A percentile compares a stretch with the other conserved stretches of the same genome.
Conservation (phyloP, 1,140 invertebrate genomes). For the Caligus rogercresseyi region DNA sequence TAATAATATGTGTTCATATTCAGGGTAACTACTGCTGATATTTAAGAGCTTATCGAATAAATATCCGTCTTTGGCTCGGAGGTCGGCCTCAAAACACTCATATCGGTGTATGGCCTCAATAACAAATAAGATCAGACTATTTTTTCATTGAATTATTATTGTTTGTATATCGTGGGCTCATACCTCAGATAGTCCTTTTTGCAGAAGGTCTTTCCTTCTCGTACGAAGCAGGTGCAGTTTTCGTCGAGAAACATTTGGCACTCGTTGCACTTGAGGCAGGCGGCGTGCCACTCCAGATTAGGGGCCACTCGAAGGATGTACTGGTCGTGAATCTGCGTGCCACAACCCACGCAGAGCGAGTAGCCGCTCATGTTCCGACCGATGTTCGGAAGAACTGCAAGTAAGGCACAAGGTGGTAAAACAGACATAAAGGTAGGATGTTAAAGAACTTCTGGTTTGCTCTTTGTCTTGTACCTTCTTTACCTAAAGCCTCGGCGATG, state of each 20-base stretch:
- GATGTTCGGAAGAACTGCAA: constrained; percentile 5
- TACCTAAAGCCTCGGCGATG: not conserved
- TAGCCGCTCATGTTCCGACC: constrained; percentile 19
- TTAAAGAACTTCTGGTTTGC: not conserved
- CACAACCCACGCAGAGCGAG: constrained; percentile 75
- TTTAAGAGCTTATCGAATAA: too few relatives aligned
- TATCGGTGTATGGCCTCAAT: too few relatives aligned
- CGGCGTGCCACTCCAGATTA: constrained; percentile 94
- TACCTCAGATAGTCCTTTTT: constrained; percentile 95
- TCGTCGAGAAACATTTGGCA: constrained; percentile 93
- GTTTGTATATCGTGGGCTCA: too few relatives aligned
- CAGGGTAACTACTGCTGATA: too few relatives aligned
- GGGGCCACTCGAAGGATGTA: constrained; percentile 92
- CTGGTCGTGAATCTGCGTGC: constrained; percentile 88
- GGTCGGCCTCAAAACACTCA: too few relatives aligned
- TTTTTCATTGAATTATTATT: too few relatives aligned
- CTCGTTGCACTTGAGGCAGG: constrained; percentile 86
- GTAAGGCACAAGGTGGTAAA: too few relatives aligned
- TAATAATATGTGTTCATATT: too few relatives aligned
- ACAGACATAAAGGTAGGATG: too few relatives aligned
- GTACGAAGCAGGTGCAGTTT: constrained; percentile 89
- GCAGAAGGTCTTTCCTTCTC: constrained; percentile 95
- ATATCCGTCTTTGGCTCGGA: too few relatives aligned
- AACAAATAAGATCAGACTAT: too few relatives aligned
- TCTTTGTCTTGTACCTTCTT: too few relatives aligned